Base-by-base conservation (phyloP, 2,113 vertebrate genomes). In the Oncorhynchus keta region DNA sequence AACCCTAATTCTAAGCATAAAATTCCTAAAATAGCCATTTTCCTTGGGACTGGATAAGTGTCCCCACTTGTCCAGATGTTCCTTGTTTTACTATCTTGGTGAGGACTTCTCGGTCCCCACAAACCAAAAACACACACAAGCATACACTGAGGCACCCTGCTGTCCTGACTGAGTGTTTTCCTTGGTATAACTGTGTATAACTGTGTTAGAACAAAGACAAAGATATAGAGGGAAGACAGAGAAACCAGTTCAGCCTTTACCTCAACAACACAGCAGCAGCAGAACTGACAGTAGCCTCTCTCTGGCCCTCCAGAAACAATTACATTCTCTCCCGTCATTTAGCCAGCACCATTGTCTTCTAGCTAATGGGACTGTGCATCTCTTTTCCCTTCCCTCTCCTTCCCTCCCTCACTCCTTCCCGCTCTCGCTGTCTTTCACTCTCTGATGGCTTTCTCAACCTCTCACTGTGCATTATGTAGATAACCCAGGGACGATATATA, bases 401-500 rank as follows among this genome's bases (percentile, higher is more conserved):
- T 59, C 75, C 76, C 88, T 81, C 78, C 45, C 83, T 84, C 84
- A 67, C 86, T 73, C 79, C 20, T 61, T 48, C 78, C 11, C 12
- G 14, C 72, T 22, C 20, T 35, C 57, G 4, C 81, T 85, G 81
- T 2, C 24, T 59, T 26, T 69, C 26, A 61, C 74, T 70, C 66
- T 77, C 84, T 91, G 83, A 85, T 12, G 76, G 65, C 81, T 90
- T 89, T 78, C 91, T 93, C 91, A 92, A 92, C 92, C 93, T 94
- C 92, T 90, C 89, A 83, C 90, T 86, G 90, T 93, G 92, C 85
- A 93, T 93, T 95, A 90, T 93, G 87, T 91, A 93, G 77, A 92
- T 93, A 95, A 95, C 86, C 81, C 68, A 12, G 73, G 88, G 86
- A 93, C 82, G 86, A 91, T 92, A 86, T 95, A 90, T 93, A 90